Percentiles rank a stretch among this genome's conserved stretches.
Conservation (phyloP, 37 sponge, comb jelly and placozoan species). For the Theonella swinhoei region DNA sequence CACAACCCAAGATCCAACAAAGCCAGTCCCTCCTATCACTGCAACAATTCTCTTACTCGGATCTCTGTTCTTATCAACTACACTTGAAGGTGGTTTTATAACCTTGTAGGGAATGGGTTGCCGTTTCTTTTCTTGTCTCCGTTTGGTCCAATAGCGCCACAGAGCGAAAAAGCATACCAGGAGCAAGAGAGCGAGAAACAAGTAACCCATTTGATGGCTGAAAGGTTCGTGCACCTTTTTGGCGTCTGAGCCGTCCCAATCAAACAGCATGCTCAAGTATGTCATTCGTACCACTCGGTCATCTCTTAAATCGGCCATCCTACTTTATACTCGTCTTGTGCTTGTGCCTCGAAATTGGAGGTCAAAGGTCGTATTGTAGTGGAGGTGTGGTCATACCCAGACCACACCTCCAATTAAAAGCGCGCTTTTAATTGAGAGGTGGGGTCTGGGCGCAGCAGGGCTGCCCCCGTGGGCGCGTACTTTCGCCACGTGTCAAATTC, state of each 20-base stretch:
- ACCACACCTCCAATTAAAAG: too few relatives aligned
- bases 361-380: too few relatives aligned
- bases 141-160: constrained; percentile 1
- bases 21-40: constrained; percentile 74
- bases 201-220: constrained; percentile 35
- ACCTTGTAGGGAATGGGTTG: constrained; percentile 46
- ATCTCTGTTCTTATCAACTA: neutral
- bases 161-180: constrained; percentile 5
- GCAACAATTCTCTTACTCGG: constrained; percentile 59
- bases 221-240: constrained; percentile 69
- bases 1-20: constrained; percentile 72
- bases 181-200: constrained; percentile 29
- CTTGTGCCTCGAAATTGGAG: too few relatives aligned
- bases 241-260: constrained; percentile 61
- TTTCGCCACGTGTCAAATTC: too few relatives aligned
- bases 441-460: too few relatives aligned
- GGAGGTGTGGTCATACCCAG: too few relatives aligned
- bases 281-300: constrained; percentile 38
- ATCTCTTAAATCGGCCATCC: constrained; percentile 56
- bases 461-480: too few relatives aligned
- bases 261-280: constrained; percentile 61
- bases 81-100: constrained; percentile 44
- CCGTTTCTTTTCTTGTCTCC: neutral
- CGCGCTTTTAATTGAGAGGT: too few relatives aligned
- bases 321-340: too few relatives aligned